Base-by-base conservation (phyloP, 2,888 invertebrate genomes). In the Cryptus armator region DNA sequence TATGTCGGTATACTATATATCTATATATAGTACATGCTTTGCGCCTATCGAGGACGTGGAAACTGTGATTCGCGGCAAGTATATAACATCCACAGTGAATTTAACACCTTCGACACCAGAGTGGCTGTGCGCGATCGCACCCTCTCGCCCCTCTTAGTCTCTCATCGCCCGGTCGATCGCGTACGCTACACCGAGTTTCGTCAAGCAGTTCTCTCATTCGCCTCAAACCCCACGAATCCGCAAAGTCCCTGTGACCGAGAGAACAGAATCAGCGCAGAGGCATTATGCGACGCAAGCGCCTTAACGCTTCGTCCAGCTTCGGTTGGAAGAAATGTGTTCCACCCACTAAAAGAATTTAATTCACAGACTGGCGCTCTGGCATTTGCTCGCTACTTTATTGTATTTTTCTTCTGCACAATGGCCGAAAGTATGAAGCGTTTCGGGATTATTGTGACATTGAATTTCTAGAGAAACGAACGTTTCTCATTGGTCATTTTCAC, bases 71-170 rank as follows among this genome's bases (percentile, higher is more conserved):
- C 88, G 87, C 86, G 81, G 88, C 88, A 88, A 89, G 89, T 90
- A 90, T 53, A 74, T 72, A 78, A 75, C 89, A 89, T 90, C 89
- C 66, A 72, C 91, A 90, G 90, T 91, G 90, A 92, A 93, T 92
- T 93, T 92, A 92, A 91, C 92, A 92, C 92, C 91, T 92, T 90
- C 91, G 89, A 84, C 64, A 68, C 29, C 72, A 72, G 74, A 72
- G 77, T 74, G 59, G 71, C 24, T 77, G 48, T 72, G 68, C 77
- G 37, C 81, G 72, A 64, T 76, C 77, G 53, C 70, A 48, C 68
- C 62, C 48, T 74, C 72, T 66, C 81, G 75, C 67, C 67, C 72
- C 62, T 48, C 37, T 67, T 67, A 51, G 75, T 71, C 84, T 71
- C 71, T 64, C 67, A 56, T 53, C 67, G 59, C 37, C 70, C 51